Conservation (phyloP, 1,140 invertebrate genomes). For the Lithobius niger region DNA sequence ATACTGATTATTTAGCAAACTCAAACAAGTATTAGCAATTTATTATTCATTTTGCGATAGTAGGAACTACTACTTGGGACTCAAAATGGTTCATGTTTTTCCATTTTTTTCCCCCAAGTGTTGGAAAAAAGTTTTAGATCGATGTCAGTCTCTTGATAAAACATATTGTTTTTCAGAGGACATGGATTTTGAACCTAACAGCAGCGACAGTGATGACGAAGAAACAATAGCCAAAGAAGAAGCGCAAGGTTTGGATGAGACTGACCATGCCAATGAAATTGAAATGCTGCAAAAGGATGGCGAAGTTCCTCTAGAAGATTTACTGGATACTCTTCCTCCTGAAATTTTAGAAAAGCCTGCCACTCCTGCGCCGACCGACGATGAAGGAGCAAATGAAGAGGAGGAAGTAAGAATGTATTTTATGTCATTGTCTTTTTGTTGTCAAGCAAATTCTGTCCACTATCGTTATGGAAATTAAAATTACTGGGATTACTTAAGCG, state of each 20-base stretch:
- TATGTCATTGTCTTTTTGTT: not conserved
- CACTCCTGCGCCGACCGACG: not conserved
- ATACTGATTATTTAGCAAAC: too few species aligned
- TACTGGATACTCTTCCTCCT: constrained; percentile 55
- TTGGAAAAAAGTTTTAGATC: too few species aligned
- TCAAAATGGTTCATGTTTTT: too few species aligned
- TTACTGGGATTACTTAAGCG: too few species aligned
- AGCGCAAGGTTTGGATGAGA: constrained; percentile 44
- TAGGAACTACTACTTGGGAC: too few species aligned
- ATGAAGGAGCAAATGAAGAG: not conserved
- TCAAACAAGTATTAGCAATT: too few species aligned
- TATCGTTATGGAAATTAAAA: too few species aligned
- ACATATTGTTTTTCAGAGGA: constrained; percentile 17
- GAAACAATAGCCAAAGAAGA: constrained; percentile 90
- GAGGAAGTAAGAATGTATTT: not conserved
- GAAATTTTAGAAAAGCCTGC: constrained; percentile 34
- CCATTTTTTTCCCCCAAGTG: too few species aligned
- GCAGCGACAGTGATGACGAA: constrained; percentile 74
- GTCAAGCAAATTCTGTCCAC: too few species aligned
- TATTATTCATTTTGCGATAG: too few species aligned
- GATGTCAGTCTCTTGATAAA: too few species aligned
- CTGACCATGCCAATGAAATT: constrained; percentile 56
- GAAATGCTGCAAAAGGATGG: constrained; percentile 78
- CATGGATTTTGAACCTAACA: constrained; percentile 61
- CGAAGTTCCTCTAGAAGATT: constrained; percentile 77